These are phyloP conservation scores for Callosobruchus maculatus DNA, from an alignment of 2,888 invertebrate species.

Conservation along the genomic window DNA sequence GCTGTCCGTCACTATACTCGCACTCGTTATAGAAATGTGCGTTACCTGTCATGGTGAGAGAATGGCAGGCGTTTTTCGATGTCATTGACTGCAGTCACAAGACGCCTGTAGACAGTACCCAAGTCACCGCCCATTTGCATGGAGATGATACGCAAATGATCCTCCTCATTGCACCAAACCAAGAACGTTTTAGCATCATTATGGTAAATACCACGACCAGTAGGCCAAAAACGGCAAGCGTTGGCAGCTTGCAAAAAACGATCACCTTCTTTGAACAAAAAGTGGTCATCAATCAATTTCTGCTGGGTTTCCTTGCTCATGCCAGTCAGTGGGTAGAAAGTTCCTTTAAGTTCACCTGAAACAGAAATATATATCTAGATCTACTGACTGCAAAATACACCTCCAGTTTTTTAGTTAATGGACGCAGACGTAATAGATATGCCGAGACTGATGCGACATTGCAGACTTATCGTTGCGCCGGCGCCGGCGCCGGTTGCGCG, in stretches of 20 bases:
- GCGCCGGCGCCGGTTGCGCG: no score
- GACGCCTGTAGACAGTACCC: constrained; percentile 83
- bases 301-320: constrained; percentile 96
- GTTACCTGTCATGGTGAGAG: constrained; percentile 81
- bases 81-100: constrained; percentile 86
- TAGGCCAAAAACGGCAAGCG: constrained; percentile 96
- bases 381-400: constrained; percentile 1
- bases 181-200: constrained; percentile 96
- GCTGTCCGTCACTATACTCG: no score
- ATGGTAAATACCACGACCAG: constrained; percentile 96
- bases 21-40: no score
- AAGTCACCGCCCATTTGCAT: constrained; percentile 98
- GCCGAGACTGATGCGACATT: no score
- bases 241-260: constrained; percentile 89
- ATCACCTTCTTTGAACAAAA: constrained; percentile 97
- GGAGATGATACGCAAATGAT: constrained; percentile 95
- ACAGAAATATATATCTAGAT: constrained; percentile 59
- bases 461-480: no score
- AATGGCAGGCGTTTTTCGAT: constrained; percentile 93
- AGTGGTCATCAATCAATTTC: constrained; percentile 95
- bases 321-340: constrained; percentile 91
- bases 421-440: no score
- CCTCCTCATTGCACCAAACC: constrained; percentile 98
- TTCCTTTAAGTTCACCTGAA: constrained; percentile 85
- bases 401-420: no score